Evolutionary conservation across 2,113 vertebrate genomes (phyloP), one percentile per base, ranked within the genome.

Genomic region (Poeciliopsis prolifica): DNA sequence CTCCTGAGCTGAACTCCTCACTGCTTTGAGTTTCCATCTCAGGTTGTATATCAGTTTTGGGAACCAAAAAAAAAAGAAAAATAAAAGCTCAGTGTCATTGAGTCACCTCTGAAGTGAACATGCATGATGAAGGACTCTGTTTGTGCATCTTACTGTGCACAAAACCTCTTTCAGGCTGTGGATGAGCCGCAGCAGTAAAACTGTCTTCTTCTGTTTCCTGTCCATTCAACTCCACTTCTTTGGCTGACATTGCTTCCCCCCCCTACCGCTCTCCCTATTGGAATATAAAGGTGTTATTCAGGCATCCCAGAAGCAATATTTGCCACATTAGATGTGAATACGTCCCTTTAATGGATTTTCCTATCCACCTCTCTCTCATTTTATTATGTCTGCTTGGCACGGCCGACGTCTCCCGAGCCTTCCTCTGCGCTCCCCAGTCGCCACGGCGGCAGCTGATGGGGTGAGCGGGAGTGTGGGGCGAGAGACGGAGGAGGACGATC

Each of bases 311-410:
- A 86, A 88, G 83, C 75, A 87, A 84, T 84, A 82, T 90, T 91
- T 90, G 79, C 85, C 68, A 88, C 86, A 87, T 86, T 77, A 90
- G 70, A 86, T 70, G 66, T 81, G 81, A 90, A 90, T 86, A 79
- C 89, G 86, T 85, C 80, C 82, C 77, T 88, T 89, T 92, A 80
- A 79, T 86, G 82, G 80, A 87, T 92, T 93, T 93, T 91, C 91
- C 90, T 84, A 72, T 62, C 79, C 87, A 84, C 33, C 71, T 69
- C 86, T 87, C 74, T 22, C 74, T 22, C 33, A 72, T 87, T 86
- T 85, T 89, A 93, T 91, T 90, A 91, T 88, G 91, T 92, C 93
- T 92, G 87, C 74, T 83, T 93, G 91, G 92, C 89, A 92, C 83
- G 70, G 28, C 68, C 85, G 80, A 78, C 70, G 86, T 80, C 84